phyloP scores from a whole-genome alignment of 2,888 invertebrate species.

The Latrodectus elegans region DNA sequence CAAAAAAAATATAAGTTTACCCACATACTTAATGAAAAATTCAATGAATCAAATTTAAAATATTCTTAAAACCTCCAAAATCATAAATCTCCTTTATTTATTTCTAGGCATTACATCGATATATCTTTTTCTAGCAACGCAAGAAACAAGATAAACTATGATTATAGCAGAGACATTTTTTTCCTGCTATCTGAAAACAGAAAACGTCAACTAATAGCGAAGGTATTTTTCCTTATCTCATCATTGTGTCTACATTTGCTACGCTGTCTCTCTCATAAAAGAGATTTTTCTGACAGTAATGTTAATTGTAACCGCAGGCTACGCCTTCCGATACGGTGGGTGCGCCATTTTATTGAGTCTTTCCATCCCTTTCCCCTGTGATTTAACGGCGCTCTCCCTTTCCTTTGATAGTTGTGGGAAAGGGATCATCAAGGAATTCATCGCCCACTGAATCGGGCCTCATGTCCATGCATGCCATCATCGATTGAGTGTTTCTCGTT shows the following conservation, averaged over 20 bases:
- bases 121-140: no score
- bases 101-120: no score
- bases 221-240: slow-evolving; percentile 10
- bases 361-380: background rate
- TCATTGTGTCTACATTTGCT: slow-evolving; percentile 11
- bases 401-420: background rate
- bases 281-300: slow-evolving; percentile 32
- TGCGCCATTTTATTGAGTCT: background rate
- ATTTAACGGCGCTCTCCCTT: background rate
- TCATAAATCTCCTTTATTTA: no score
- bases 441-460: background rate
- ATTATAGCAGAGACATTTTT: no score
- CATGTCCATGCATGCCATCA: no score
- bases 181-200: no score
- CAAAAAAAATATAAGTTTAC: no score
- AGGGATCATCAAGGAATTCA: background rate
- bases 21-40: no score
- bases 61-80: no score
- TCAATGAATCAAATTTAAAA: no score
- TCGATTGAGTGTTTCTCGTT: no score
- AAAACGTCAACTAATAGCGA: slow-evolving; percentile 3
- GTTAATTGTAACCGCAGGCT: slow-evolving; percentile 22
- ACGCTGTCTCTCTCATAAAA: slow-evolving; percentile 16
- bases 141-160: no score
- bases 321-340: background rate